These are phyloP conservation scores for Pholis gunnellus DNA, from an alignment of 2,113 vertebrate genomes.

Conservation along the genomic window DNA sequence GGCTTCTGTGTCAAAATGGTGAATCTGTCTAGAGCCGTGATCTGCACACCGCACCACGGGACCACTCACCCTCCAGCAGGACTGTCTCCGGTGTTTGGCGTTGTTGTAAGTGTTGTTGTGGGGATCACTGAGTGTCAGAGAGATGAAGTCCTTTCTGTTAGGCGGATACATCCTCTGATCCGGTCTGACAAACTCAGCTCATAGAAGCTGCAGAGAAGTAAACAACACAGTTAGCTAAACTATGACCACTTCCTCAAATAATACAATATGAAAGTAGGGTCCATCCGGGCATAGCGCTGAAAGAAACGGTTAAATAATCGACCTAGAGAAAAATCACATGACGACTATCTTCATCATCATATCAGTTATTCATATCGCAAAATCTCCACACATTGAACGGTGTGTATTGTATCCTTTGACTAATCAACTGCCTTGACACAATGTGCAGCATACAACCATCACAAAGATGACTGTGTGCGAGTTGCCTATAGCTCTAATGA, in stretches of 20 bases:
- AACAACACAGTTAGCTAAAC: neutral
- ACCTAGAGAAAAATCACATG: neutral
- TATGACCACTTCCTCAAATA: neutral
- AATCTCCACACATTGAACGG: neutral
- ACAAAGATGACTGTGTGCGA: neutral
- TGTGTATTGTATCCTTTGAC: neutral
- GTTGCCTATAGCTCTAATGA: no score
- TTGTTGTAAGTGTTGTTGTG: constrained; percentile 86
- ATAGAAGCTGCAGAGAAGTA: constrained; percentile 57
- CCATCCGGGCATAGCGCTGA: neutral
- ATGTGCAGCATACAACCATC: neutral
- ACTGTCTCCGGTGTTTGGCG: constrained; percentile 89
- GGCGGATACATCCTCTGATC: constrained; percentile 85
- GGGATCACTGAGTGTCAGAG: constrained; percentile 87
- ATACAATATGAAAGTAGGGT: neutral
- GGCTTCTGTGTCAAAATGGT: no score
- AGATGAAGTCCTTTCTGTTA: constrained; percentile 91
- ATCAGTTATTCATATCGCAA: neutral
- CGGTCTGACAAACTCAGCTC: constrained; percentile 16
- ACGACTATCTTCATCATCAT: neutral
- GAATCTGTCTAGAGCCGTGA: neutral
- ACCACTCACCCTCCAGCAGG: constrained; percentile 93
- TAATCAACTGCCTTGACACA: neutral
- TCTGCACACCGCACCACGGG: neutral
- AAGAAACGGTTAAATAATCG: neutral